Evolutionary conservation across 2,113 vertebrate species (phyloP), one percentile per base, ranked within the genome.

Genomic region (Smithornis capensis): DNA sequence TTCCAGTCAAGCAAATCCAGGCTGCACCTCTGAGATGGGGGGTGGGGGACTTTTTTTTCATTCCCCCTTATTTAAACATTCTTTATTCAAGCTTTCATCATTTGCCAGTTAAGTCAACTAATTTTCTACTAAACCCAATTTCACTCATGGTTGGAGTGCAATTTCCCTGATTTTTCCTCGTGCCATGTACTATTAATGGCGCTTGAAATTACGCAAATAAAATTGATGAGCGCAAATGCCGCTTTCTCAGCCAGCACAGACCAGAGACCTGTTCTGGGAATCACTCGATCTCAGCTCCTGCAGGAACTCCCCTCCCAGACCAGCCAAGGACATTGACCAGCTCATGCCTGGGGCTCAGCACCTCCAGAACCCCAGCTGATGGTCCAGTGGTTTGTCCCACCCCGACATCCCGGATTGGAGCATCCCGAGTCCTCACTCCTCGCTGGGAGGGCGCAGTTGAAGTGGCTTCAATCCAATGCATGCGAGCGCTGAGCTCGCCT

Each of bases 51-150:
- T 29, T 62, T 74, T 55, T 80, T 77, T 89, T 11, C 14, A 31
- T 91, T 56, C 74, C 35, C 89, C 73, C 85, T 94, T 94, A 90
- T 94, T 96, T 95, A 94, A 97, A 92, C 91, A 95, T 73, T 79
- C 87, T 93, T 87, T 95, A 96, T 96, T 92, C 94, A 59, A 59
- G 93, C 83, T 97, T 96, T 94, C 96, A 96, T 97, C 97, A 97
- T 96, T 94, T 96, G 90, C 96, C 97, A 95, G 97, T 97, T 97
- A 97, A 98, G 97, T 97, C 97, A 97, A 97, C 98, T 98, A 96
- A 98, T 98, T 98, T 98, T 94, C 96, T 95, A 89, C 97, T 97
- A 96, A 98, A 97, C 97, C 97, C 96, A 97, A 97, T 98, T 98
- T 98, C 97, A 98, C 98, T 98, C 97, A 96, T 97, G 98, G 97